A percentile compares a stretch with the other conserved stretches of the same genome.
Conservation (phyloP, 2,888 invertebrate species). For the Zhengitettix transpicula region DNA sequence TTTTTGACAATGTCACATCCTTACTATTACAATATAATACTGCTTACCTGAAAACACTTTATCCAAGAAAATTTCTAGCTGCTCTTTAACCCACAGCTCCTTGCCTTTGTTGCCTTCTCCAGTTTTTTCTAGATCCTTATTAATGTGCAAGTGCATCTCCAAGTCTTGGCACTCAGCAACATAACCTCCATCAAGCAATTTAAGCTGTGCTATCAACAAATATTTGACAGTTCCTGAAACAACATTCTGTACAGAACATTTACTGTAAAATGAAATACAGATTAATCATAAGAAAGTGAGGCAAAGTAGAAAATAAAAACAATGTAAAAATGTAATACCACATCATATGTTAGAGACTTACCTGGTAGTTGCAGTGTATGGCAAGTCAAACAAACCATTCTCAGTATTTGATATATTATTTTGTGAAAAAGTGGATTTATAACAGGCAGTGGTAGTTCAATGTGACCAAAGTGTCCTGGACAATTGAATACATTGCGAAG, state of each 20-base stretch:
- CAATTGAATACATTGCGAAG: conserved; percentile 47
- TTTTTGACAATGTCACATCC: too few species aligned
- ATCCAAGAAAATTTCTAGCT: background rate
- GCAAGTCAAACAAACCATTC: conserved; percentile 54
- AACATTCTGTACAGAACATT: background rate
- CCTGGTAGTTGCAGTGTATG: conserved; percentile 41
- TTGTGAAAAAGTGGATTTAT: conserved; percentile 82
- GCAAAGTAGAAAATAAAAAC: too few species aligned
- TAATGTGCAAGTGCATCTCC: conserved; percentile 25
- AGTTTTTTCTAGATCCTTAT: conserved; percentile 18
- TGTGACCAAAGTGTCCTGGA: conserved; percentile 89
- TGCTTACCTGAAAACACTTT: background rate
- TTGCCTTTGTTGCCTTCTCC: conserved; percentile 18
- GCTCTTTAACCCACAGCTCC: background rate
- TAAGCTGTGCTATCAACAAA: conserved; percentile 48
- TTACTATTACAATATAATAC: too few species aligned
- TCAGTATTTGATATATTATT: conserved; percentile 47
- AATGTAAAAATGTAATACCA: too few species aligned
- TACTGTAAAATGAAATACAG: conserved; percentile 20
- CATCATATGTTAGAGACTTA: background rate
- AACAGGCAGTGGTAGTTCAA: conserved; percentile 73
- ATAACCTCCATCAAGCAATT: conserved; percentile 55
- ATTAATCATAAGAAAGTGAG: too few species aligned
- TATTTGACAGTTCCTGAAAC: conserved; percentile 25
- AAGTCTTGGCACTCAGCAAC: conserved; percentile 55